phyloP scores from a whole-genome alignment of 2,797 vertebrate species.

The Adelosebastes latens region DNA sequence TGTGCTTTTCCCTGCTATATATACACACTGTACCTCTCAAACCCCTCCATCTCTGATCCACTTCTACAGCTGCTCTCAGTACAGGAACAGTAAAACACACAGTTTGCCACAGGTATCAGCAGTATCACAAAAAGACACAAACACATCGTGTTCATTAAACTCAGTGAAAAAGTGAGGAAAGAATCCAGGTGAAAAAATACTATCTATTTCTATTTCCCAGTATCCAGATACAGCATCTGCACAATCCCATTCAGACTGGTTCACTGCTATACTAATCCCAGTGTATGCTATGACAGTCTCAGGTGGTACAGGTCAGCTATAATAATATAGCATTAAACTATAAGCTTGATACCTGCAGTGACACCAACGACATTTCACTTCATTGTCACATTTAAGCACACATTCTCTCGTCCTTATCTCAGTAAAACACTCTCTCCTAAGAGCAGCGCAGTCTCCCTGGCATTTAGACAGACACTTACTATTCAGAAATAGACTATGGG shows the following conservation, averaged over 20 bases:
- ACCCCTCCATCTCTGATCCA: not conserved
- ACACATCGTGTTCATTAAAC: not conserved
- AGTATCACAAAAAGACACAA: not conserved
- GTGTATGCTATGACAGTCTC: not conserved
- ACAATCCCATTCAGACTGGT: not conserved
- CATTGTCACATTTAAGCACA: slow-evolving; percentile 4
- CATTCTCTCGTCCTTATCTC: not conserved
- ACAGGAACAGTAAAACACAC: not conserved
- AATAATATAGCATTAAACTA: not conserved
- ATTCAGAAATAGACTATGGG: slow-evolving; percentile 7
- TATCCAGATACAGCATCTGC: not conserved
- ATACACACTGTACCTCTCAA: not conserved
- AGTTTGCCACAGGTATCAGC: not conserved
- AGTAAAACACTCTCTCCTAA: slow-evolving; percentile 12
- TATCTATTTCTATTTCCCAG: not conserved
- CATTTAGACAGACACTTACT: slow-evolving; percentile 23
- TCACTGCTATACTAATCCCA: not conserved
- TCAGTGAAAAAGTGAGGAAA: not conserved
- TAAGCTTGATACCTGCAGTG: not conserved
- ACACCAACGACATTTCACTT: not conserved
- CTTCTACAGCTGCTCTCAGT: not conserved
- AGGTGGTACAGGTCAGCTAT: not conserved
- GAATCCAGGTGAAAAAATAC: not conserved
- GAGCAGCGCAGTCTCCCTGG: not conserved
- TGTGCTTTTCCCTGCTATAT: not conserved